Percentiles rank a stretch among this genome's conserved stretches.
These are phyloP conservation scores for Onychomys arenicola DNA, from an alignment of 2,797 vertebrate species.

Conservation along the genomic window DNA sequence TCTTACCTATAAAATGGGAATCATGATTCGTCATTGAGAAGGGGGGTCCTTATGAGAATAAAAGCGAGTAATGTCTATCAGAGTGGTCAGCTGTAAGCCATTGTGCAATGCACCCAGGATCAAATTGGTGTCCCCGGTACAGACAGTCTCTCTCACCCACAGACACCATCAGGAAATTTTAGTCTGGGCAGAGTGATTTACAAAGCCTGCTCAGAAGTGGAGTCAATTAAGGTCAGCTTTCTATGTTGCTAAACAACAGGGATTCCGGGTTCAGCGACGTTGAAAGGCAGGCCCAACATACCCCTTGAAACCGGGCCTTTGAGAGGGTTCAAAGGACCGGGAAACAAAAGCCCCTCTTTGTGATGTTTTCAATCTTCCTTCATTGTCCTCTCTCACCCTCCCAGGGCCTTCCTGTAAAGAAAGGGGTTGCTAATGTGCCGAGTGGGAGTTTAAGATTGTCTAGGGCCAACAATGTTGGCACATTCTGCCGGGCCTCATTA, in stretches of 20 bases:
- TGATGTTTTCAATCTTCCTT: slow-evolving; percentile 93
- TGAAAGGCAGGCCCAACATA: slow-evolving; percentile 97
- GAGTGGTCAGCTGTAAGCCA: background rate
- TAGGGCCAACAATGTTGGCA: slow-evolving; percentile 94
- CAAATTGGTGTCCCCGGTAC: background rate
- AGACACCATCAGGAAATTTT: slow-evolving; percentile 76
- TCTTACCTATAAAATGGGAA: background rate
- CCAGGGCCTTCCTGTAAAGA: slow-evolving; percentile 92
- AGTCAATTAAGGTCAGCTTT: slow-evolving; percentile 99
- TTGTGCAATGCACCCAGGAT: background rate
- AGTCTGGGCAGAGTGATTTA: slow-evolving; percentile 87
- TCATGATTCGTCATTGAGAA: background rate
- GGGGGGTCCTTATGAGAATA: background rate
- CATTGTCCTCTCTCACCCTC: slow-evolving; percentile 92
- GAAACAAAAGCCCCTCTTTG: slow-evolving; percentile 96
- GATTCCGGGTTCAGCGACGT: slow-evolving; percentile 91
- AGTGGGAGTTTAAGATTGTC: slow-evolving; percentile 97
- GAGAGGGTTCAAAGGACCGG: slow-evolving; percentile 95
- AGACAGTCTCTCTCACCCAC: background rate
- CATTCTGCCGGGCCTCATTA: slow-evolving; percentile 96
- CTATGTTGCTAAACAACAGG: slow-evolving; percentile 97
- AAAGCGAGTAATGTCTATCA: background rate
- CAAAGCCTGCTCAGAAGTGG: slow-evolving; percentile 87
- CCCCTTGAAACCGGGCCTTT: slow-evolving; percentile 95
- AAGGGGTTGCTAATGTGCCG: slow-evolving; percentile 97